phyloP scores from a whole-genome alignment of 2,888 invertebrate species.

The Dioctria linearis region DNA sequence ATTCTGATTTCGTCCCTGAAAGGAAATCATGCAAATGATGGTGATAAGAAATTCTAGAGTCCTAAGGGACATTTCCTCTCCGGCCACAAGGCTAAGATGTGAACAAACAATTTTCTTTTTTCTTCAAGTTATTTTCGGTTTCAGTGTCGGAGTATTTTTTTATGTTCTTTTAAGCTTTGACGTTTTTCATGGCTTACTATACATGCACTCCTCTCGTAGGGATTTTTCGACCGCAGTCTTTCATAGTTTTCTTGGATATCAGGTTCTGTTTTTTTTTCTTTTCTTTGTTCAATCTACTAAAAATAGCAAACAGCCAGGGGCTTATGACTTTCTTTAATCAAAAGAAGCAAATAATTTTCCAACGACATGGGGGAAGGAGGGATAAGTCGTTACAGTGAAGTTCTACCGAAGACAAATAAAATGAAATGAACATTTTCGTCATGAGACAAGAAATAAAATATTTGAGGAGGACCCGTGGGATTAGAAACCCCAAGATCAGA shows the following conservation, averaged over 20 bases:
- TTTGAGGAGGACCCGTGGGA: slow-evolving; percentile 31
- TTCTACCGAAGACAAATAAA: slow-evolving; percentile 29
- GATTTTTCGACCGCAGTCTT: slow-evolving; percentile 1
- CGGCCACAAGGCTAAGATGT: not conserved
- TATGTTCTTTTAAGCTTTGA: slow-evolving; percentile 18
- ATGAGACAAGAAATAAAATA: slow-evolving; percentile 46
- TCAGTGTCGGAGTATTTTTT: slow-evolving; percentile 9
- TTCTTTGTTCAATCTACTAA: slow-evolving; percentile 41
- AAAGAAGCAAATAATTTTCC: slow-evolving; percentile 41
- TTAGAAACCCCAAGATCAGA: slow-evolving; percentile 21
- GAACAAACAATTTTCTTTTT: slow-evolving; percentile 14
- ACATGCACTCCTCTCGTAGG: not conserved
- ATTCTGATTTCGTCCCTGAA: slow-evolving; percentile 8
- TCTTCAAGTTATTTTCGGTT: slow-evolving; percentile 14
- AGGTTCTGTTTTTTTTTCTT: not conserved
- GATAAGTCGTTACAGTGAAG: not conserved
- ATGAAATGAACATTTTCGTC: slow-evolving; percentile 45
- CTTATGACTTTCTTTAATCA: slow-evolving; percentile 46
- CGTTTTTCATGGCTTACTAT: slow-evolving; percentile 3
- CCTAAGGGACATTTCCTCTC: slow-evolving; percentile 13
- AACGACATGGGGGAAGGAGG: slow-evolving; percentile 1
- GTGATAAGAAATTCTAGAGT: slow-evolving; percentile 21
- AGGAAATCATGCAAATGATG: slow-evolving; percentile 47
- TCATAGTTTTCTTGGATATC: slow-evolving; percentile 4
- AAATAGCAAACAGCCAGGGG: slow-evolving; percentile 41